Evolutionary conservation across 1,140 invertebrate species (phyloP).

Genomic region (Holotrichia oblita): DNA sequence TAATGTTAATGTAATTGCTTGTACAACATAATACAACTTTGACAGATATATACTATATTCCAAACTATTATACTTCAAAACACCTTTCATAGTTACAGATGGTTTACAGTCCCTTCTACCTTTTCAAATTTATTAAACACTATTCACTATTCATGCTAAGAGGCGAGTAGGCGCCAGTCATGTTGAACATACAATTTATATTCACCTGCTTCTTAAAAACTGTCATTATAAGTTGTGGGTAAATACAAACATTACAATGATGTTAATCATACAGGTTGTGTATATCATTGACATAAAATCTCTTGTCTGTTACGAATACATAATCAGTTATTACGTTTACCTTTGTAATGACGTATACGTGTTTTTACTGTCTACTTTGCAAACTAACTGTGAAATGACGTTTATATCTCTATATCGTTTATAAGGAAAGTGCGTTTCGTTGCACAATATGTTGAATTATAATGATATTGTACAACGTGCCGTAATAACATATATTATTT

Average conservation of each 20-base stretch:
- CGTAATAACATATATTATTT: no score
- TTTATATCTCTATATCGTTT: no score
- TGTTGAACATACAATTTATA: slow-evolving; percentile 17
- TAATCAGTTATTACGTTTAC: not conserved
- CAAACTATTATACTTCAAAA: not conserved
- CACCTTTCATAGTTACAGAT: not conserved
- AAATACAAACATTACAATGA: slow-evolving; percentile 14
- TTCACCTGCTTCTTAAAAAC: slow-evolving; percentile 6
- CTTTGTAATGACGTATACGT: not conserved
- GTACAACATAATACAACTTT: no score
- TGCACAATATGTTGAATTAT: no score
- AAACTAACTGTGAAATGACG: no score
- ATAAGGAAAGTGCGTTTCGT: no score
- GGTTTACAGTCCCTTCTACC: not conserved
- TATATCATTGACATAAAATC: not conserved
- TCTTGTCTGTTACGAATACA: not conserved
- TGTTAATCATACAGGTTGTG: not conserved
- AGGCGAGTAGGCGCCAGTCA: slow-evolving; percentile 3
- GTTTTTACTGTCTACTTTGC: no score
- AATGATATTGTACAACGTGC: no score
- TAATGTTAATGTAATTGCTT: no score
- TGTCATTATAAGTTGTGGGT: not conserved
- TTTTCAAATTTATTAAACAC: not conserved
- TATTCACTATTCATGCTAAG: slow-evolving; percentile 1
- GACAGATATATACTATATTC: not conserved